Base-by-base conservation (phyloP, 2,888 invertebrate species). In the Adineta ricciae region DNA sequence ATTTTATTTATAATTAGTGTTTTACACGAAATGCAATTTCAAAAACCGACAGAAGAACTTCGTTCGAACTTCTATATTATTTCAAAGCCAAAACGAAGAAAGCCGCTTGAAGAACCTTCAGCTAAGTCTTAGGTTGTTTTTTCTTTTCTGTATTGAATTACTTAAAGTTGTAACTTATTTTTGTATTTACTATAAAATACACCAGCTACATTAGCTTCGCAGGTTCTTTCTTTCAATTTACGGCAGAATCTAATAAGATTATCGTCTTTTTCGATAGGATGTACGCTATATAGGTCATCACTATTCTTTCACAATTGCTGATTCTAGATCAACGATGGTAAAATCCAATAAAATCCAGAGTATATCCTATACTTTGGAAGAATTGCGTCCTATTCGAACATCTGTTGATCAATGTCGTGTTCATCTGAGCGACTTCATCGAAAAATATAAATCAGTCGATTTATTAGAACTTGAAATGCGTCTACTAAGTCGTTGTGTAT, bases 401-500 rank as follows among this genome's bases (percentile, higher is more conserved):
- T 41, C 38, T 78, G 41, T 78, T 41, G 78, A 78, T n/a, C 38
- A 78, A 41, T 78, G 78, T 32, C 41, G 38, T 38, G 0, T n/a
- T 21, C 24, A 78, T 41, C 16, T 78, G n/a, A 9, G 14, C 0
- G 41, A 24, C 38, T 41, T 78, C n/a, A 38, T 41, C 14, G 78
- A 78, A 78, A 38, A 78, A 41, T 78, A 41, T 41, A 78, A 78
- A 78, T 78, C 78, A 9, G n/a, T 78, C 11, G 41, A 78, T 78
- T 11, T 24, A n/a, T 78, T 78, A 78, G n/a, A 78, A 11, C 24
- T 78, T 41, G 78, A 78, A 78, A 78, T 24, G 8, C 78, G 41
- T n/a, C 41, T 78, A 38, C 41, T 78, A 41, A 78, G n/a, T 78
- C 78, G 78, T 78, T 78, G 78, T 38, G 41, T 78, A 11, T 78